Base-by-base conservation (phyloP, 2,113 vertebrate genomes). In the Amphilophus citrinellus region DNA sequence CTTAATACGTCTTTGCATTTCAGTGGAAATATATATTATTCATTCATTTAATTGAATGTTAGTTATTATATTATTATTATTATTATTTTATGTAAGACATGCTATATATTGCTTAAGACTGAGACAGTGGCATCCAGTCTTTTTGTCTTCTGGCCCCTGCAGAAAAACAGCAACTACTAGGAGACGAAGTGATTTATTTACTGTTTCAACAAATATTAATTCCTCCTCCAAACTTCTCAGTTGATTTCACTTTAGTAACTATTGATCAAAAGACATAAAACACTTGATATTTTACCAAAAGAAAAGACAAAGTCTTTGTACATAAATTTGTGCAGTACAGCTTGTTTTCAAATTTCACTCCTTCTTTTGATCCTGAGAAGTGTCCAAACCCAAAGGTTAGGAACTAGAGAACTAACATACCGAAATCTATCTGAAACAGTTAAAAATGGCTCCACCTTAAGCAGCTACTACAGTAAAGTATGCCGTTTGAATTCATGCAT, bases 121-220 rank as follows among this genome's bases (percentile, higher is more conserved):
- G 44, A 71, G 44, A 10, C 30, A 27, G 44, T 20, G 24, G 24
- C 44, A 20, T 32, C 44, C 20, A 20, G 18, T n/a, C 53, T 15
- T 20, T 53, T 8, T 56, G 50, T 7, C 50, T 18, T 56, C 18
- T 56, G 18, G 24, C 50, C 44, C 66, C 15, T 13, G 0, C 24
- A 71, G 44, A 53, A 11, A 30, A 73, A 71, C 66, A 47, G 14
- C 50, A 71, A 53, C 50, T 71, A 44, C 66, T 73, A 27, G 24
- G 44, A 53, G 24, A 6, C 63, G 24, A 44, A 47, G 6, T 53
- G 24, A 0, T 30, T 73, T 7, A 3, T 53, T 18, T 18, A 20
- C 6, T 18, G 50, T 53, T 53, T 15, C 47, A 50, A 15, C 47
- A 50, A 50, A 17, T 15, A 13, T 47, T 47, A 14, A 14, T 47